A percentile compares a stretch with the other conserved stretches of the same genome.
These are phyloP conservation scores for Pipistrellus nathusii DNA, from an alignment of 2,797 vertebrate genomes.

Conservation along the genomic window DNA sequence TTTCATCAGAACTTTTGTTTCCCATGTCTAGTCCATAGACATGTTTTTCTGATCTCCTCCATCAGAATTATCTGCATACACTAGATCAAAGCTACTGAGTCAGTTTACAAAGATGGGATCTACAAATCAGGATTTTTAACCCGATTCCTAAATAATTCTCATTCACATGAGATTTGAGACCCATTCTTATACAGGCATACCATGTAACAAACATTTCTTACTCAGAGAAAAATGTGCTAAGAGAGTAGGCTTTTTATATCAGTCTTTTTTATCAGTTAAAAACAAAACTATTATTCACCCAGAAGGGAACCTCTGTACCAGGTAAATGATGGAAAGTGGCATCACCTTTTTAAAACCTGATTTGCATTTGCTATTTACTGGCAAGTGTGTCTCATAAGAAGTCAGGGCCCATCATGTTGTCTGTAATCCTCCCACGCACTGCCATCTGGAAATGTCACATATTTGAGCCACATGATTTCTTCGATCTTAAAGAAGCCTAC, in stretches of 20 bases:
- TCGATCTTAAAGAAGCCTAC: not conserved
- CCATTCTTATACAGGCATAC: not conserved
- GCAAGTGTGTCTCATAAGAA: not conserved
- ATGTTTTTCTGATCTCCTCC: not conserved
- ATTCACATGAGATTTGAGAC: not conserved
- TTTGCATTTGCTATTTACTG: slow-evolving; percentile 29
- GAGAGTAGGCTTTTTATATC: not conserved
- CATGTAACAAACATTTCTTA: not conserved
- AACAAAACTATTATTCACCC: not conserved
- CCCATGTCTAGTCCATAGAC: not conserved
- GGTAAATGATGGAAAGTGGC: not conserved
- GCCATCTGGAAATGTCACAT: slow-evolving; percentile 55
- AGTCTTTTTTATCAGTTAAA: not conserved
- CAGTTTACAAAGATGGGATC: not conserved
- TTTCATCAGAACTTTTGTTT: slow-evolving; percentile 37
- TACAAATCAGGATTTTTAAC: not conserved
- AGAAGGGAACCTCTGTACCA: not conserved
- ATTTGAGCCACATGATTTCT: slow-evolving; percentile 62
- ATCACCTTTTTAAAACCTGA: slow-evolving; percentile 26
- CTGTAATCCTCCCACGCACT: not conserved
- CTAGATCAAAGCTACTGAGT: not conserved
- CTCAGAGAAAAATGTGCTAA: slow-evolving; percentile 51
- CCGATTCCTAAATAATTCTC: not conserved
- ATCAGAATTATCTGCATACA: not conserved
- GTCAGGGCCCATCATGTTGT: not conserved